Evolutionary conservation across 2,888 invertebrate genomes (phyloP), one percentile per base, ranked within the genome.

Genomic region (Mycalesis mineus): DNA sequence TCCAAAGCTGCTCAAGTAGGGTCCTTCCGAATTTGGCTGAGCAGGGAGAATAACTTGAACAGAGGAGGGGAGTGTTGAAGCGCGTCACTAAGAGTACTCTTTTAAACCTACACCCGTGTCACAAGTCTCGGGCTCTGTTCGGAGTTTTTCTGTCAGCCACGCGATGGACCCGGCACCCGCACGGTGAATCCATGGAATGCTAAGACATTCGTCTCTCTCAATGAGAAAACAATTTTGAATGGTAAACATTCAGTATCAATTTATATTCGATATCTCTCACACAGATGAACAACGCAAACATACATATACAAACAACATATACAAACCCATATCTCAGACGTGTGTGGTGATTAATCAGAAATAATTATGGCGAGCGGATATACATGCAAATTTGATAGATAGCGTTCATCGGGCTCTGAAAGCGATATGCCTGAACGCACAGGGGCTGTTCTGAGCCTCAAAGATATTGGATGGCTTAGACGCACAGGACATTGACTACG

Each of bases 401-500:
- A 41, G 29, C 44, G 33, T 45, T 54, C 49, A 47, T 31, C 40
- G 22, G 51, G 13, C 53, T 51, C 36, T 48, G 55, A 57, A 63
- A 54, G 31, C 61, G 47, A 57, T 58, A 61, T 55, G 51, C 51
- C 51, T 55, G 51, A 58, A 51, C 40, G 61, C 51, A 56, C 58
- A 54, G 47, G 58, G 50, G 51, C 48, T 55, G 47, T 51, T 15
- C 9, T 8, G 14, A 39, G 28, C 22, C 49, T 39, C 39, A 49
- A 49, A 49, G 49, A 39, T 22, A 39, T 49, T 39, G 37, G 28
- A 39, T 28, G 37, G 39, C 39, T 49, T 49, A 39, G 28, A 37
- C 7, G 22, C n/a, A 4, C 13, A 49, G 11, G 13, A 28, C 28
- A 13, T 22, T 37, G 49, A 9, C 22, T 28, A n/a, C n/a, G n/a